phyloP scores from a whole-genome alignment of 2,888 invertebrate species.

The Tetragonisca angustula region DNA sequence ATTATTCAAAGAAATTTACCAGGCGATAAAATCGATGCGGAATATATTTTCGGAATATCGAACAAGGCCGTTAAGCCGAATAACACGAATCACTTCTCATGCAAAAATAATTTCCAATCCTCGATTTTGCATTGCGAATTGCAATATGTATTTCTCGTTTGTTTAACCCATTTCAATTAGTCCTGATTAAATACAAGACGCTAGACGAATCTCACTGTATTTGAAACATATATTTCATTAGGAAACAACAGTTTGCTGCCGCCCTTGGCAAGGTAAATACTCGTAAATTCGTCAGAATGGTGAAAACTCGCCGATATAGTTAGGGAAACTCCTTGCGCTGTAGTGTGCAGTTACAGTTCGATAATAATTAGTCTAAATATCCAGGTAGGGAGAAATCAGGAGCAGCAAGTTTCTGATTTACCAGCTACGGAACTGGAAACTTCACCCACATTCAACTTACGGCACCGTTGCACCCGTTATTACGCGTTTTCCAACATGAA shows the following conservation, averaged over 20 bases:
- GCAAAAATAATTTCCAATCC: background rate
- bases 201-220: background rate
- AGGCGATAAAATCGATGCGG: no score
- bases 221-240: slow-evolving; percentile 14
- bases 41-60: background rate
- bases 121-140: no score
- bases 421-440: slow-evolving; percentile 27
- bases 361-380: slow-evolving; percentile 44
- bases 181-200: no score
- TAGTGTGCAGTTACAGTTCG: slow-evolving; percentile 11
- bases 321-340: background rate
- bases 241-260: background rate
- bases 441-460: slow-evolving; percentile 37
- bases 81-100: background rate
- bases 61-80: background rate
- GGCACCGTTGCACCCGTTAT: slow-evolving; percentile 23
- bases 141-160: no score
- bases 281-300: slow-evolving; percentile 2
- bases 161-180: background rate
- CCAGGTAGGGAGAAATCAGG: background rate
- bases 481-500: background rate
- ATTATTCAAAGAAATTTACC: background rate
- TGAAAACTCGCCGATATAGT: background rate
- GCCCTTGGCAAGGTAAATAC: slow-evolving; percentile 20
- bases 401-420: slow-evolving; percentile 34